Conservation (phyloP, 2,797 vertebrate species). For the Poecilia velifera region DNA sequence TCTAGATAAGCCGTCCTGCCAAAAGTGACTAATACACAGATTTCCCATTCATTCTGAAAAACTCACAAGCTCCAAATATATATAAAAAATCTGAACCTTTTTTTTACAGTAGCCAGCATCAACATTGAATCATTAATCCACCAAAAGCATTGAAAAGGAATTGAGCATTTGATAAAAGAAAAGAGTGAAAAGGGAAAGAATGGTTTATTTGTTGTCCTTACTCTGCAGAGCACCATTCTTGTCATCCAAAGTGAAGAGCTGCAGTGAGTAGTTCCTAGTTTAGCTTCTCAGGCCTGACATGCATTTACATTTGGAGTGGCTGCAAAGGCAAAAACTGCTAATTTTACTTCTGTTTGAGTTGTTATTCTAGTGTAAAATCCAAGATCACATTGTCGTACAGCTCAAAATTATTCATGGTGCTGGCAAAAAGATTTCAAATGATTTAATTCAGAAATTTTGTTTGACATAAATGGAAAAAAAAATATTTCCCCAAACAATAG, state of each 20-base stretch:
- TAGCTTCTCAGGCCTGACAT: constrained; percentile 12
- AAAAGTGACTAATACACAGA: constrained; percentile 60
- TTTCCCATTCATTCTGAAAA: constrained; percentile 52
- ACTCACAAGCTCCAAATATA: constrained; percentile 65
- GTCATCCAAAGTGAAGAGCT: constrained; percentile 21
- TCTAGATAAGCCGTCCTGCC: constrained; percentile 34
- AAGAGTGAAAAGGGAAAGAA: constrained; percentile 77
- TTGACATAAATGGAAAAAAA: background rate
- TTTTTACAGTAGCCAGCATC: constrained; percentile 74
- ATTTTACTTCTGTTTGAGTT: background rate
- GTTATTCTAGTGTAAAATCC: background rate
- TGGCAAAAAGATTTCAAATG: background rate
- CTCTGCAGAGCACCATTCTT: background rate
- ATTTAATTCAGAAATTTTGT: background rate
- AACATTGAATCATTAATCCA: constrained; percentile 80
- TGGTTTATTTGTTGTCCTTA: constrained; percentile 59
- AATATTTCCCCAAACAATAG: background rate
- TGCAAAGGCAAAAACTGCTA: background rate
- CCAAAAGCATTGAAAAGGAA: constrained; percentile 78
- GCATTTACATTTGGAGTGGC: constrained; percentile 6
- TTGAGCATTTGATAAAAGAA: constrained; percentile 67
- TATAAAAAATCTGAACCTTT: constrained; percentile 54
- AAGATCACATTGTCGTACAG: background rate
- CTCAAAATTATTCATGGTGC: background rate
- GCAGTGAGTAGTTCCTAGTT: constrained; percentile 20